Evolutionary conservation across 2,888 invertebrate species (phyloP), one percentile per base, ranked within the genome.

Genomic region (Mystacides longicornis): DNA sequence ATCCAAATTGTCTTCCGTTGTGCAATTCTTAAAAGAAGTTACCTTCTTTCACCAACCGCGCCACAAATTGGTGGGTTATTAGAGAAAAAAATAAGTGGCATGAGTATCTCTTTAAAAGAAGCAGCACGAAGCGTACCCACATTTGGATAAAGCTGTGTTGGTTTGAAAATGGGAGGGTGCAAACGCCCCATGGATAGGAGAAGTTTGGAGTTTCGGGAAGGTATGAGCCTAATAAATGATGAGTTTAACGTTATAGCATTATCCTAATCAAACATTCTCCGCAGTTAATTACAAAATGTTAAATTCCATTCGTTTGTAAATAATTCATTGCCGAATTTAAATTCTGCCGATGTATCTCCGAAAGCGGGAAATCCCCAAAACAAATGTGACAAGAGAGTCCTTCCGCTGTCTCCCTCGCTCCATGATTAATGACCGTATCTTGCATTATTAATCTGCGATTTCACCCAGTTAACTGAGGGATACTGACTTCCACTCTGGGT

Each of bases 371-470:
- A 14, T 37, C 37, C 37, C 37, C 37, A 37, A 37, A 37, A 37
- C 37, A 37, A 37, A 37, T 37, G 37, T 37, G 37, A 37, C 37
- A 37, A 3, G 3, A 16, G 7, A 27, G 27, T 27, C 5, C 7
- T 27, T 7, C 27, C 11, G 27, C 5, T 27, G 5, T 5, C 27
- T 11, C 27, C 7, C 27, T 27, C 11, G 5, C 27, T 27, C 27
- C 4, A 37, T 37, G 37, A 37, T 37, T 37, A 37, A 37, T 37
- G 37, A 14, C 16, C 3, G 37, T 14, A 16, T 37, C 37, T 16
- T 37, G 37, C 37, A 37, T 37, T 37, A 37, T 37, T 37, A 37
- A 37, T 37, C 37, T 37, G n/a, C 37, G 37, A 37, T 37, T 37
- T 37, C 14, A 37, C n/a, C n/a, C n/a, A 37, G 37, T 37, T 37